Conservation (phyloP, 2,113 vertebrate species). For the Acanthochromis polyacanthus region DNA sequence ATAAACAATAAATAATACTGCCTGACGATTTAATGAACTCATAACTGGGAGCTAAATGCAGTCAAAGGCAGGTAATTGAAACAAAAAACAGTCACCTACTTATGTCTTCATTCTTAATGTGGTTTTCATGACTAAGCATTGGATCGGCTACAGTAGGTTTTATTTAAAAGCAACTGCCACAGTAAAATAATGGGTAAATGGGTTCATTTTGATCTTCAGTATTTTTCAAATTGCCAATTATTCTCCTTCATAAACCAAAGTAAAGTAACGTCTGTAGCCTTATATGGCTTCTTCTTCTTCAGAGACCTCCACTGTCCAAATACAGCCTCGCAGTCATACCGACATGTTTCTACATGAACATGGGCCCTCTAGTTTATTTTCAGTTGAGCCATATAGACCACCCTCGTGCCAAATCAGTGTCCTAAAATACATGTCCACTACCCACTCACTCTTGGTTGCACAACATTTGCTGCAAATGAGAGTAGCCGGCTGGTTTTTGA, state of each 20-base stretch:
- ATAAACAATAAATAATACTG: conserved; percentile 40
- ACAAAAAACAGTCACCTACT: conserved; percentile 18
- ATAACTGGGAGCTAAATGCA: conserved; percentile 31
- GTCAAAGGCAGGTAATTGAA: conserved; percentile 7
- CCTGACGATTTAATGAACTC: conserved; percentile 54
- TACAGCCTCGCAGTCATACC: background rate
- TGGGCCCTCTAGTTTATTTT: too few relatives aligned
- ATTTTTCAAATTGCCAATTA: conserved; percentile 22
- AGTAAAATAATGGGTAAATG: conserved; percentile 33
- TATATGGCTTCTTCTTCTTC: background rate
- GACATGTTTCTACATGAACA: background rate
- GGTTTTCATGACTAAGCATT: conserved; percentile 27
- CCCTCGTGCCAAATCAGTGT: conserved; percentile 5
- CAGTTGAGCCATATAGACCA: background rate
- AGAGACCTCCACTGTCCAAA: background rate
- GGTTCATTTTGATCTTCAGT: conserved; percentile 33
- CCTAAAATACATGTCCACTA: background rate
- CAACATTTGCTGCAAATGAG: background rate
- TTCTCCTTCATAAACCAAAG: background rate
- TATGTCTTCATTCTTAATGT: conserved; percentile 1
- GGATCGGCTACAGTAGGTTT: conserved; percentile 41
- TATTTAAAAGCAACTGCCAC: conserved; percentile 39
- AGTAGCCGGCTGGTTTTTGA: background rate
- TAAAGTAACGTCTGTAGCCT: background rate
- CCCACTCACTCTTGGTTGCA: background rate